Evolutionary conservation across 2,797 vertebrate genomes (phyloP), one percentile per base, ranked within the genome.

Genomic region (Poeciliopsis paucimaculata): DNA sequence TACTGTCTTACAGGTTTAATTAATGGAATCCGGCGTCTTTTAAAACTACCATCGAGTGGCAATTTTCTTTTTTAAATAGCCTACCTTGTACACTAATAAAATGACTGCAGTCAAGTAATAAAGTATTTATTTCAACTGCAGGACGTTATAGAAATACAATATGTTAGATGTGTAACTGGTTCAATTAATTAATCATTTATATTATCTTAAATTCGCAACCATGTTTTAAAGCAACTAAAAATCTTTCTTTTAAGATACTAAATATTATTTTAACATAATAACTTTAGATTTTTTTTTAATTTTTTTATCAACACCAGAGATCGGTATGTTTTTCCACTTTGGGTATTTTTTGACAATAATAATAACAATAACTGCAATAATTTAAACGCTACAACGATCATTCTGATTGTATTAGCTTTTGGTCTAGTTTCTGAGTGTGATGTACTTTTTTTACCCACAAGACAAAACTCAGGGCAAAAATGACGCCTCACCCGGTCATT

Each of bases 401-500:
- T 12, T 34, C 26, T 45, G 11, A 16, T 45, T 15, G 26, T 7
- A 23, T 10, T 10, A 34, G 66, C 39, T 26, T 23, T 12, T 71
- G 23, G 12, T 16, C 23, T 70, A 43, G 66, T 36, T 12, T 45
- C 12, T 68, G 11, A 68, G 20, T 23, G 60, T 39, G 3, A 36
- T 12, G 18, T 77, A 10, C 34, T 66, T 57, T 68, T 62, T 60
- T 70, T 62, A 23, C 81, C 85, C 73, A n/a, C 26, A 46, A 89
- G 73, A 9, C 70, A 31, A 55, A 79, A 57, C n/a, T 41, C 51
- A 12, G 82, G 77, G 76, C 4, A 13, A 10, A 0, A 11, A 0
- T 2, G 3, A 15, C 15, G 3, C 6, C 3, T 0, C 0, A 0
- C 16, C 0, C 5, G 1, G 3, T 4, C 6, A 16, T 45, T 34